Evolutionary conservation across 2,797 vertebrate genomes (phyloP), one percentile per base, ranked within the genome.

Genomic region (Neoniphon sammara): DNA sequence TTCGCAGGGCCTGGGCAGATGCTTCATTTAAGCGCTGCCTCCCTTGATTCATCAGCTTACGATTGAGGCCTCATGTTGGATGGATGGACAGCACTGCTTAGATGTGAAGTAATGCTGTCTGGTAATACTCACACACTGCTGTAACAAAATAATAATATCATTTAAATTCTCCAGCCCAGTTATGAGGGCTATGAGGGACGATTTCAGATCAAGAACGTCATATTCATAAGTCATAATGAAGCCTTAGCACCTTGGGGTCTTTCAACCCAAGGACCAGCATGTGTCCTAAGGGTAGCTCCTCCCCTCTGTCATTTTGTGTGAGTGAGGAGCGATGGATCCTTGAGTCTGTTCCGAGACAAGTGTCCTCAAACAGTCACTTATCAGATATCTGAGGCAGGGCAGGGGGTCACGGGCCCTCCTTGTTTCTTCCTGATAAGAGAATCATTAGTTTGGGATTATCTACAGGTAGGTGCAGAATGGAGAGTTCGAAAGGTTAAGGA

Each of bases 351-450:
- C 79, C 83, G 75, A 79, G 83, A 85, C 73, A 91, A 89, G 81
- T 87, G 83, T 83, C 79, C 77, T 87, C 87, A 87, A 86, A 89
- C 84, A 88, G 80, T 83, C 87, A 85, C 83, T 89, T 89, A 84
- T 73, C 68, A 67, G 79, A 70, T 90, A 89, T 88, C 79, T 66
- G 63, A 69, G 59, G 62, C 64, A 79, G 85, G 90, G 88, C 86
- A 75, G 78, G 70, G 64, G 84, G 82, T 90, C 81, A 68, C 52
- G 55, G 70, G 53, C 66, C 79, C 65, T 78, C 85, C 85, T 85
- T 90, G 87, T 89, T 85, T 69, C 70, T 85, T 60, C 57, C 73
- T 85, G 91, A 91, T 90, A 89, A 90, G 76, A 85, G 53, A 84
- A 80, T 85, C 85, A 85, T 91, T 81, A 85, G 82, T 84, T 85